Evolutionary conservation across 2,888 invertebrate species (phyloP).

Genomic region (Tolmerus cingulatus): DNA sequence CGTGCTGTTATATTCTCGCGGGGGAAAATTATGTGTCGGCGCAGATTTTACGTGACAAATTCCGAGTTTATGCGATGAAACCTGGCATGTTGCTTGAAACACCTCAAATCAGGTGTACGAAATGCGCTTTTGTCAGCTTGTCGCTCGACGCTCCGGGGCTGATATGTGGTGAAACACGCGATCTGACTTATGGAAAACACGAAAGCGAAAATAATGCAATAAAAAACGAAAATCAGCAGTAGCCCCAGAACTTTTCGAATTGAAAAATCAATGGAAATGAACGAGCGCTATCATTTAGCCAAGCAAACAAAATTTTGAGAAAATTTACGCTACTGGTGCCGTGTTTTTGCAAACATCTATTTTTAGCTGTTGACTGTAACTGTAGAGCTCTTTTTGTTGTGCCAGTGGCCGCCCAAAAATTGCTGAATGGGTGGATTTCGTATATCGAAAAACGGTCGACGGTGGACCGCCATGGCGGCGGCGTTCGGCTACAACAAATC

Average conservation of each 20-base stretch:
- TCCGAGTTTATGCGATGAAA: background rate
- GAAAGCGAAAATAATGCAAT: background rate
- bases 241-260: background rate
- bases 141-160: background rate
- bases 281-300: background rate
- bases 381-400: slow-evolving; percentile 1
- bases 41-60: slow-evolving; percentile 13
- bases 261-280: background rate
- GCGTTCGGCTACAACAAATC: background rate
- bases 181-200: background rate
- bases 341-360: slow-evolving; percentile 31
- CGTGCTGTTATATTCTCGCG: background rate
- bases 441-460: slow-evolving; percentile 1
- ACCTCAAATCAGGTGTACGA: background rate
- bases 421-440: slow-evolving; percentile 18
- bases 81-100: background rate
- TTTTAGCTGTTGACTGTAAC: slow-evolving; percentile 13
- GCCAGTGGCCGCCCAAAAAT: slow-evolving; percentile 13
- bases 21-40: slow-evolving; percentile 5
- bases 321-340: slow-evolving; percentile 26
- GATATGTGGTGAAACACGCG: background rate
- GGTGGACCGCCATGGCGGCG: background rate
- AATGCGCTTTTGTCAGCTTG: background rate
- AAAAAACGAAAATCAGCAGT: background rate
- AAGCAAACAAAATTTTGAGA: background rate